Evolutionary conservation across 2,113 vertebrate species (phyloP).

Genomic region (Coptodon rendalli): DNA sequence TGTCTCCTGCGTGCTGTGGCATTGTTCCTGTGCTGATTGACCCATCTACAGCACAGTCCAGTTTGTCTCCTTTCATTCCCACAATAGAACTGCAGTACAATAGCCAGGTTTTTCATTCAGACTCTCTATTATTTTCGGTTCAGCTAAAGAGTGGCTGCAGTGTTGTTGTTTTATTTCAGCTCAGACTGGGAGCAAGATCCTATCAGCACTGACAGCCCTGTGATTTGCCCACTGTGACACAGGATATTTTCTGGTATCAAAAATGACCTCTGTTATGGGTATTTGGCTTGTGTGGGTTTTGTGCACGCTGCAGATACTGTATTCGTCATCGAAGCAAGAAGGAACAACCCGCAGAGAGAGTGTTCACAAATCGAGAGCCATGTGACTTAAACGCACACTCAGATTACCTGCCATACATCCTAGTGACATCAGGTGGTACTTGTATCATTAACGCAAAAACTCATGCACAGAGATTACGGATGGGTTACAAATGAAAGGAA

Average conservation of each 20-base stretch:
- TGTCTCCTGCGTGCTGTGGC: neutral
- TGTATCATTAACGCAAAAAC: neutral
- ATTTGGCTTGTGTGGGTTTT: neutral
- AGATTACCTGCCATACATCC: neutral
- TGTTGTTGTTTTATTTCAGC: neutral
- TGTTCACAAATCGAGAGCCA: neutral
- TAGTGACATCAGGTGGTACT: neutral
- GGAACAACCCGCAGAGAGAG: neutral
- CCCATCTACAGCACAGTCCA: neutral
- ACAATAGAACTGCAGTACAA: neutral
- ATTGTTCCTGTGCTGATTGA: slow-evolving; percentile 4
- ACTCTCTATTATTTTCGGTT: neutral
- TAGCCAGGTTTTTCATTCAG: slow-evolving; percentile 4
- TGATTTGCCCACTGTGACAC: neutral
- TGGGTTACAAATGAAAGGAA: neutral
- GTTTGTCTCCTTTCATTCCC: neutral
- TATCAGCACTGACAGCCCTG: neutral
- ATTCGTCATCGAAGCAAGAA: neutral
- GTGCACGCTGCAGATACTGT: neutral
- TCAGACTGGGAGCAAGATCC: neutral
- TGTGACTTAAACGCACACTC: neutral
- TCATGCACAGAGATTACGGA: neutral
- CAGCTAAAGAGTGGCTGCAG: neutral
- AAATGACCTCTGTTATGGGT: neutral
- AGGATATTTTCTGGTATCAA: neutral